A percentile compares a stretch with the other conserved stretches of the same genome.
phyloP scores from a whole-genome alignment of 2,888 invertebrate species.

The Phalera bucephala region DNA sequence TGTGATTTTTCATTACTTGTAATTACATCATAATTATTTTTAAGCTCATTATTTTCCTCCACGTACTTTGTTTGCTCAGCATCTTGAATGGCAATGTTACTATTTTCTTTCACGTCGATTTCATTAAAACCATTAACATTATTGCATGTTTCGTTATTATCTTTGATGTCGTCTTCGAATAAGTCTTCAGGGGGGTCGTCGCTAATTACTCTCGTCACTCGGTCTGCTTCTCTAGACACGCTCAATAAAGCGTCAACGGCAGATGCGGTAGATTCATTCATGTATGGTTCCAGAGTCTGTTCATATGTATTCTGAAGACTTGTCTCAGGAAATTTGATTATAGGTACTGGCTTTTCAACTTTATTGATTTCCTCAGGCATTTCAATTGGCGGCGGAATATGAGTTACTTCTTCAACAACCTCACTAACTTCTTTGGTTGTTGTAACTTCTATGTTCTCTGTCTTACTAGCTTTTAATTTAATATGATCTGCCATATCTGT shows the following conservation, averaged over 20 bases:
- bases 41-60: constrained; percentile 12
- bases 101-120: constrained; percentile 18
- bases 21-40: constrained; percentile 17
- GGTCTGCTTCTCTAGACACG: constrained; percentile 69
- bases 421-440: neutral
- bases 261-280: constrained; percentile 72
- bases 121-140: constrained; percentile 44
- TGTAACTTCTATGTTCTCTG: constrained; percentile 8
- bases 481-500: constrained; percentile 30
- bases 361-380: too few species aligned
- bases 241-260: constrained; percentile 75
- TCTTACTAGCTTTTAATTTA: constrained; percentile 19
- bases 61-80: too few species aligned
- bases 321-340: constrained; percentile 23
- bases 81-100: too few species aligned
- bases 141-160: constrained; percentile 29
- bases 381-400: too few species aligned
- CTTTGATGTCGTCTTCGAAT: constrained; percentile 73
- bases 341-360: constrained; percentile 1
- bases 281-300: constrained; percentile 41
- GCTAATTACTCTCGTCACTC: constrained; percentile 66
- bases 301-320: constrained; percentile 30
- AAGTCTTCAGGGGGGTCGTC: constrained; percentile 73
- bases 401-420: too few species aligned
- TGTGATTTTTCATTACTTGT: constrained; percentile 3